A percentile compares a stretch with the other conserved stretches of the same genome.
Conservation (phyloP, 2,888 invertebrate species). For the Trachelus troglodyta region DNA sequence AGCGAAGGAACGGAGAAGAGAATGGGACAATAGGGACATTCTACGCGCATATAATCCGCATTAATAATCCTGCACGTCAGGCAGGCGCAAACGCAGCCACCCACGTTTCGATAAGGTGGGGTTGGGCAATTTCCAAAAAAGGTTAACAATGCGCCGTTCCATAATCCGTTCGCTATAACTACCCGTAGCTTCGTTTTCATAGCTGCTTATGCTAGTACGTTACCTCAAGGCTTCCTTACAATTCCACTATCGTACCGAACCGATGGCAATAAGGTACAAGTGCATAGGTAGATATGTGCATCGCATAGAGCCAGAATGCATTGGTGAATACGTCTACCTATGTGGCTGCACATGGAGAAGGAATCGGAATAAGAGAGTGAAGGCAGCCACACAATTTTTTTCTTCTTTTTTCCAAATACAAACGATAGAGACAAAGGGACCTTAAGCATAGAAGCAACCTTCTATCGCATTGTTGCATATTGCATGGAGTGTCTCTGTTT, state of each 20-base stretch:
- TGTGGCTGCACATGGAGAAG: neutral
- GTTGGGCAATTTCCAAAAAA: neutral
- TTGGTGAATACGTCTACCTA: neutral
- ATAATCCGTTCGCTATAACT: neutral
- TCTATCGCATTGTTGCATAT: constrained; percentile 57
- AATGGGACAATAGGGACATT: neutral
- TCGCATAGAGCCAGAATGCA: neutral
- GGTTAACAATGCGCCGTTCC: neutral
- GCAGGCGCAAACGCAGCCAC: neutral
- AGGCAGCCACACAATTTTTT: neutral
- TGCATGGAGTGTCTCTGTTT: constrained; percentile 60
- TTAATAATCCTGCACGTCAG: neutral
- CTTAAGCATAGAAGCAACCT: neutral
- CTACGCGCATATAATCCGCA: neutral
- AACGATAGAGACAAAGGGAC: constrained; percentile 26
- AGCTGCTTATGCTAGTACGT: neutral
- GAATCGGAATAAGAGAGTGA: neutral
- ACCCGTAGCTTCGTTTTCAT: neutral
- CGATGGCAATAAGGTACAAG: neutral
- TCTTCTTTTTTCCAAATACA: neutral
- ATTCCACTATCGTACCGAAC: neutral
- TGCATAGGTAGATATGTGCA: neutral
- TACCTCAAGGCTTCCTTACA: neutral
- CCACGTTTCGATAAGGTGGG: neutral
- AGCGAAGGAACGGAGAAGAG: neutral